These are phyloP conservation scores for Ctenosaura bakeri DNA, from an alignment of 2,797 vertebrate species.

Conservation along the genomic window DNA sequence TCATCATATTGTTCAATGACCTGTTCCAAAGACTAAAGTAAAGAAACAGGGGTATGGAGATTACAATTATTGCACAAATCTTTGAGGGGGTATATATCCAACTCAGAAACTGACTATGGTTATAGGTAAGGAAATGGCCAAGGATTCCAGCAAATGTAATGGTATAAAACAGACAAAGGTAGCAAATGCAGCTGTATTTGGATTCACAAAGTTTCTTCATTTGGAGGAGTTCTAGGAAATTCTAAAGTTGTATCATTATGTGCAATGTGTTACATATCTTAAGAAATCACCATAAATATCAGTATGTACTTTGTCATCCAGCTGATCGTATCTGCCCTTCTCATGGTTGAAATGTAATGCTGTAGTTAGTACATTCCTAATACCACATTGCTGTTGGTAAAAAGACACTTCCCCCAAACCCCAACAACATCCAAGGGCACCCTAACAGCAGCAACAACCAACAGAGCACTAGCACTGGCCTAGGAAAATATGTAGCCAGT, in stretches of 20 bases:
- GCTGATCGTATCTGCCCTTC: not conserved
- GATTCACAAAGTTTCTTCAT: not conserved
- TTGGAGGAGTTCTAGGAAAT: not conserved
- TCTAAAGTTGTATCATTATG: not conserved
- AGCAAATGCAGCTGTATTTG: not conserved
- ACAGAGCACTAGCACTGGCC: not conserved
- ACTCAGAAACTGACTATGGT: conserved; percentile 22
- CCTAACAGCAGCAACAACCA: not conserved
- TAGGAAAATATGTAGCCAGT: accelerated
- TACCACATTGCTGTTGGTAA: not conserved
- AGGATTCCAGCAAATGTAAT: conserved; percentile 23
- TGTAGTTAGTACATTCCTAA: accelerated
- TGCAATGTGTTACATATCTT: not conserved
- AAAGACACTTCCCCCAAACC: not conserved
- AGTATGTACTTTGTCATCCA: not conserved
- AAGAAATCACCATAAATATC: not conserved
- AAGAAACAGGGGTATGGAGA: not conserved
- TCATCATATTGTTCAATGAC: conserved; percentile 49
- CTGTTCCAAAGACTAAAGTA: conserved; percentile 54
- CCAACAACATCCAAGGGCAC: too few relatives aligned
- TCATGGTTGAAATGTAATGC: accelerated
- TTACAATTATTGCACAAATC: not conserved
- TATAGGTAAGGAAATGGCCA: not conserved
- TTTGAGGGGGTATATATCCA: not conserved
- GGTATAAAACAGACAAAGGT: not conserved